phyloP scores from a whole-genome alignment of 2,888 invertebrate species.

The Synanthedon andrenaeformis region DNA sequence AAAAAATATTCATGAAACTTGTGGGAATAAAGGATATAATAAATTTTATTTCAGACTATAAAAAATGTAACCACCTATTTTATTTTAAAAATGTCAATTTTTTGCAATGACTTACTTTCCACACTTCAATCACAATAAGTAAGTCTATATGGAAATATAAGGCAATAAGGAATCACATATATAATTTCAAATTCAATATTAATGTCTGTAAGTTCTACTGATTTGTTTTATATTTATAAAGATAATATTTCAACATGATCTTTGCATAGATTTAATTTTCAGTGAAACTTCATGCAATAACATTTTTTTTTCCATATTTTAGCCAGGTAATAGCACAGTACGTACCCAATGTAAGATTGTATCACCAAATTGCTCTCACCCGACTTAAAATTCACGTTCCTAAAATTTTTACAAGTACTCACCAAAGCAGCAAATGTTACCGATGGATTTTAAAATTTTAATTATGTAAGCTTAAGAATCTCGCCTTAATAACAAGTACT shows the following conservation, averaged over 20 bases:
- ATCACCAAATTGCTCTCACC: constrained; percentile 59
- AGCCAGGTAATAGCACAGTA: constrained; percentile 60
- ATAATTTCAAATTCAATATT: too few species aligned
- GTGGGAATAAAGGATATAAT: too few species aligned
- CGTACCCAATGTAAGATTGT: constrained; percentile 63
- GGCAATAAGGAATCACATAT: too few species aligned
- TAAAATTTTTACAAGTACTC: constrained; percentile 63
- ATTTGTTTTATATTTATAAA: background rate
- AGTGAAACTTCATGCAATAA: constrained; percentile 32
- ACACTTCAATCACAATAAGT: too few species aligned
- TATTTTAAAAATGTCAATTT: too few species aligned
- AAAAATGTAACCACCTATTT: too few species aligned
- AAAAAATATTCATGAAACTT: too few species aligned
- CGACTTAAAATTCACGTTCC: constrained; percentile 48
- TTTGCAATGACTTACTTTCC: too few species aligned
- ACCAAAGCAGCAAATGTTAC: constrained; percentile 65
- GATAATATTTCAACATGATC: background rate
- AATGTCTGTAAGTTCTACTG: too few species aligned
- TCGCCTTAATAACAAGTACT: constrained; percentile 53
- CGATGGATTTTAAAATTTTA: constrained; percentile 49
- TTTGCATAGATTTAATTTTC: background rate
- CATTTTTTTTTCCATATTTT: constrained; percentile 31
- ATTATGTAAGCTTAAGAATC: constrained; percentile 31
- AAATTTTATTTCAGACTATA: too few species aligned
- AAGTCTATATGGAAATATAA: too few species aligned